Base-by-base conservation (phyloP, 1,140 invertebrate species). In the Bombus difficillimus region DNA sequence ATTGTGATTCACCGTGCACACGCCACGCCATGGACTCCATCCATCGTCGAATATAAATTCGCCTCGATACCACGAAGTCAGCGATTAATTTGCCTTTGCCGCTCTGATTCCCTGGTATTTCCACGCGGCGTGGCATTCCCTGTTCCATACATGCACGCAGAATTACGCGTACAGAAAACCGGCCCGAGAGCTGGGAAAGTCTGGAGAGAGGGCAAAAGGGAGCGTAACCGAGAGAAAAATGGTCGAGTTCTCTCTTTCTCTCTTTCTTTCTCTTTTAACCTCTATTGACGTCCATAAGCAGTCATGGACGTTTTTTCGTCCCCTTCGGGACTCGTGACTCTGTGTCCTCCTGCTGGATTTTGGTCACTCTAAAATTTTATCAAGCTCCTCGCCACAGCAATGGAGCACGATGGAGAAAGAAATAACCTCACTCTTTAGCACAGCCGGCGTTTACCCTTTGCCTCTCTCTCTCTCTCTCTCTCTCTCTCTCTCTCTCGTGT, bases 11-110 rank as follows among this genome's bases (percentile, higher is more conserved):
- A 34, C 39, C 10, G 57, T 5, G 68, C 80, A 37, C 37, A 22
- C n/a, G 2, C 71, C 71, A 72, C 5, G 34, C n/a, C 71, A 43
- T 34, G 43, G 32, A 47, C n/a, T 37, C 71, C 9, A 47, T 66
- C 47, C 64, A 53, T 69, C 74, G 73, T 68, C 43, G 64, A 69
- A 57, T 57, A 83, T 69, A 83, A 83, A 83, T 83, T 32, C 81
- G 47, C 32, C 28, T 6, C 62, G 74, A 53, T 77, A 77, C 34
- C 73, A n/a, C 73, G 34, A 25, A 41, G 73, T 57, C 81, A 37
- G 72, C 81, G 39, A 83, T 83, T 83, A 83, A 77, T 83, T 77
- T 25, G 62, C 81, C 28, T 64, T 32, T 37, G 73, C 28, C 34
- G 43, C 34, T 32, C 34, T 15, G 66, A 82, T 82, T 82, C 72